Conservation (phyloP, 2,888 invertebrate species). For the Idaea biselata region DNA sequence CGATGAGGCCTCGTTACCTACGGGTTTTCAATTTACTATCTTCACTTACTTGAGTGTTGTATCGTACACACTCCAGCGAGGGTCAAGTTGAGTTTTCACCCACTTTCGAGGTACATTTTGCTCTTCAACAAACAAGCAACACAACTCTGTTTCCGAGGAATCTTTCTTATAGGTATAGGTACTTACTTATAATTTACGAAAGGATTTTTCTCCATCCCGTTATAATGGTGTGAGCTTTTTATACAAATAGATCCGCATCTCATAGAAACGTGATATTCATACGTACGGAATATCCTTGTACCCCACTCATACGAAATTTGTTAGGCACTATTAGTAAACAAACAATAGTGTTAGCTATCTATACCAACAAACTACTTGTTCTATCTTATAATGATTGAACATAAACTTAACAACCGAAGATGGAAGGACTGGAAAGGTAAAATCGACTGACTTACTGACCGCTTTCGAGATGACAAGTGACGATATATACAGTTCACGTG, state of each 20-base stretch:
- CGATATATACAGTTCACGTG: no score
- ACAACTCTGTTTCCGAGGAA: not conserved
- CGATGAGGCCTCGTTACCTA: not conserved
- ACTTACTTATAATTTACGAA: not conserved
- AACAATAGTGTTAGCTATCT: no score
- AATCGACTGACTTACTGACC: no score
- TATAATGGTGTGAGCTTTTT: not conserved
- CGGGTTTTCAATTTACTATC: not conserved
- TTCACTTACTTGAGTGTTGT: not conserved
- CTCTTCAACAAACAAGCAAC: not conserved
- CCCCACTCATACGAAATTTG: not conserved
- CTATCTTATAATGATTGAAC: no score
- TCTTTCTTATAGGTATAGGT: not conserved
- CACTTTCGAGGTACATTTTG: not conserved
- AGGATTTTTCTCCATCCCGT: not conserved
- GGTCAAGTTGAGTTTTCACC: not conserved
- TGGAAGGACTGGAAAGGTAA: no score
- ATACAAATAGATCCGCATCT: not conserved
- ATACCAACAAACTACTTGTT: no score
- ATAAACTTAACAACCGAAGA: no score
- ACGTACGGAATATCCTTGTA: no score
- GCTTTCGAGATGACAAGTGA: no score
- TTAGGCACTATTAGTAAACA: not conserved
- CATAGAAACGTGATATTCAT: not conserved
- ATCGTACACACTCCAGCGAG: not conserved